Conservation (phyloP, 2,113 vertebrate genomes). For the Xenus cinereus region DNA sequence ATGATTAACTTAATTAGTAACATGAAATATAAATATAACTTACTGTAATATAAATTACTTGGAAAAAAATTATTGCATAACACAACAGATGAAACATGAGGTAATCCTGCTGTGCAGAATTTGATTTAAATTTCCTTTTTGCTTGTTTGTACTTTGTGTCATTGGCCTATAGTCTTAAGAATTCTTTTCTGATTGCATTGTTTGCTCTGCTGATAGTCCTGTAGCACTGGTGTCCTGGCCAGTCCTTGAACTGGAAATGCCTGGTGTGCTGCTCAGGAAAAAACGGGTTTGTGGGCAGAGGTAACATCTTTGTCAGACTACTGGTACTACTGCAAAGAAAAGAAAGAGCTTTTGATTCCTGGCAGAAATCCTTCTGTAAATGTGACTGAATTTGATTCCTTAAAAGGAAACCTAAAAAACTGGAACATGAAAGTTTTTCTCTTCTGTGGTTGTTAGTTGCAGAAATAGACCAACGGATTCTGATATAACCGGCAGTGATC, state of each 20-base stretch:
- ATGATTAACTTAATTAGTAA: not conserved
- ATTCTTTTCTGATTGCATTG: not conserved
- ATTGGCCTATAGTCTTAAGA: not conserved
- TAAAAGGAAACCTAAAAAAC: not conserved
- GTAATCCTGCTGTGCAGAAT: not conserved
- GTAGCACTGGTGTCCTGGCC: not conserved
- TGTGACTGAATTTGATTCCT: not conserved
- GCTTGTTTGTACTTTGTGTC: not conserved
- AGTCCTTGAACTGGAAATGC: not conserved
- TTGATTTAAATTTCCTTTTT: not conserved
- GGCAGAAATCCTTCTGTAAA: not conserved
- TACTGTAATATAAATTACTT: not conserved
- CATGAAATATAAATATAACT: not conserved
- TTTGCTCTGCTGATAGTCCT: not conserved
- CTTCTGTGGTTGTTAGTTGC: slow-evolving; percentile 75
- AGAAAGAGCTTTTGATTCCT: not conserved
- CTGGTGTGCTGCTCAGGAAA: not conserved
- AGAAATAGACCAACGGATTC: slow-evolving; percentile 72
- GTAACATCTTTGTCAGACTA: not conserved
- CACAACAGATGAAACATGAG: not conserved
- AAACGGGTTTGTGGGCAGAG: not conserved
- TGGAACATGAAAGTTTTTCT: not conserved
- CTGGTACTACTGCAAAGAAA: not conserved
- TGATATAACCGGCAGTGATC: slow-evolving; percentile 85
- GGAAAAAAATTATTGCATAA: not conserved